A percentile compares a stretch with the other conserved stretches of the same genome.
Conservation (phyloP, 2,888 invertebrate genomes). For the Smittia sp. region DNA sequence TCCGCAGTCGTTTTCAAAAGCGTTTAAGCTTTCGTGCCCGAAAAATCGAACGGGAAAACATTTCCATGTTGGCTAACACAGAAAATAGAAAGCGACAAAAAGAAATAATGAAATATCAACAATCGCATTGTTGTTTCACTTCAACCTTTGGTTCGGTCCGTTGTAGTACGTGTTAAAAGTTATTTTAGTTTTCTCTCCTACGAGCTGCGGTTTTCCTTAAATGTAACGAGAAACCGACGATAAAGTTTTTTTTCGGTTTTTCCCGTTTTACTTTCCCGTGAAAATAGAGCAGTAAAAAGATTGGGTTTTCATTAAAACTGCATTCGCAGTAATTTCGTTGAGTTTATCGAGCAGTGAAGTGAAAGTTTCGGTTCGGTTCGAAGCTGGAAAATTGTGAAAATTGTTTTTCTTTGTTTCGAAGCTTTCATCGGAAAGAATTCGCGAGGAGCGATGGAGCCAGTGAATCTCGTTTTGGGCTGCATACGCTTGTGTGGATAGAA, state of each 20-base stretch:
- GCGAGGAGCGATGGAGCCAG: too few species aligned
- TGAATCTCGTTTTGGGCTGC: too few species aligned
- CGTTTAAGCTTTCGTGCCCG: constrained; percentile 9
- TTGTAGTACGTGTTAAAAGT: constrained; percentile 38
- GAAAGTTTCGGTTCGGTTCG: too few species aligned
- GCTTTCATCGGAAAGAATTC: too few species aligned
- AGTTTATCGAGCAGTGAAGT: neutral
- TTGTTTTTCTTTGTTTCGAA: neutral
- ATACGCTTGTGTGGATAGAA: too few species aligned
- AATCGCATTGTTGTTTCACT: constrained; percentile 41
- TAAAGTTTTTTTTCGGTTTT: constrained; percentile 1
- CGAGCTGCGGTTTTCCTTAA: neutral
- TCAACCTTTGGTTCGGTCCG: constrained; percentile 38
- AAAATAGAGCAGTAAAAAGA: neutral
- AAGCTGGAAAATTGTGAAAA: too few species aligned
- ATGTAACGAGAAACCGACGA: neutral
- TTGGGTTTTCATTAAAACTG: neutral
- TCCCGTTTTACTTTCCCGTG: neutral
- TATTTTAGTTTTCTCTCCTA: constrained; percentile 11
- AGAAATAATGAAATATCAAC: constrained; percentile 41
- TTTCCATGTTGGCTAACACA: neutral
- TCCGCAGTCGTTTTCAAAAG: neutral
- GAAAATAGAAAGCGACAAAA: constrained; percentile 22
- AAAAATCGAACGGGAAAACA: neutral
- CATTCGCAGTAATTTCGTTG: neutral